Evolutionary conservation across 2,797 vertebrate genomes (phyloP).

Genomic region (Sebastolobus altivelis): DNA sequence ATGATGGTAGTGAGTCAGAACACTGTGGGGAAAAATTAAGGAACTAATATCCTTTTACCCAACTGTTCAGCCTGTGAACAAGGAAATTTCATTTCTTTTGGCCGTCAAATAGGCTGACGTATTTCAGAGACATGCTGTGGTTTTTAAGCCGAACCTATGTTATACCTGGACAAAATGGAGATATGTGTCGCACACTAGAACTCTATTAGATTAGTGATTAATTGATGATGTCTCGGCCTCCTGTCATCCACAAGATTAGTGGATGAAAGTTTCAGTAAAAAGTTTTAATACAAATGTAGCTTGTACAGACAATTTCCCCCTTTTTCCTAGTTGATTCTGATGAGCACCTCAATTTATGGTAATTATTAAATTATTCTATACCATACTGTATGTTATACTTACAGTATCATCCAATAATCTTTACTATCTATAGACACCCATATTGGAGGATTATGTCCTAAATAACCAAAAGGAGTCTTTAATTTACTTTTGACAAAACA

Average conservation of each 20-base stretch:
- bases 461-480: background rate
- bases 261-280: conserved; percentile 9
- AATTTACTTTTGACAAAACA: background rate
- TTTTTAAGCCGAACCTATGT: background rate
- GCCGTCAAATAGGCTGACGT: conserved; percentile 5
- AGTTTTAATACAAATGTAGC: background rate
- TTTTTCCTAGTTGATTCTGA: background rate
- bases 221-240: background rate
- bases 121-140: background rate
- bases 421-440: background rate
- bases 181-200: background rate
- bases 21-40: background rate
- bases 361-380: background rate
- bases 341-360: background rate
- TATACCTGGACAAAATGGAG: background rate
- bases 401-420: background rate
- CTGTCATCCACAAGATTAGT: background rate
- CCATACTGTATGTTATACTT: background rate
- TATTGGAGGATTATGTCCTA: background rate
- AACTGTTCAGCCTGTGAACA: background rate
- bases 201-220: background rate
- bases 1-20: background rate
- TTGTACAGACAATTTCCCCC: background rate
- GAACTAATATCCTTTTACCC: background rate
- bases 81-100: background rate